phyloP scores from a whole-genome alignment of 2,888 invertebrate genomes.

The Trachelus tabidus region DNA sequence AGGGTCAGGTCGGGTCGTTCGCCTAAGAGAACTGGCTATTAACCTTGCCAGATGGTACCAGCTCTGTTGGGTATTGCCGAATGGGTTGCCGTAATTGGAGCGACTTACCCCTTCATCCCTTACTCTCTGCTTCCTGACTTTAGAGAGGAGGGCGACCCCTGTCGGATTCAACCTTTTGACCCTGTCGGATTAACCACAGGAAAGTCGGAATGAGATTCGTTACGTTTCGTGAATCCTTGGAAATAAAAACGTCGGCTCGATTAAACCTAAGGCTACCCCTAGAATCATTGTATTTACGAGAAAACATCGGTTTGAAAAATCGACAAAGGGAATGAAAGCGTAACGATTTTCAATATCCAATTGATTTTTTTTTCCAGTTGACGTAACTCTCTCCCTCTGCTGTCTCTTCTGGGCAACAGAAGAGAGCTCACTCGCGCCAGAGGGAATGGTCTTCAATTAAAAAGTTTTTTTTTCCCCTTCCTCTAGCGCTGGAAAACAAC shows the following conservation, averaged over 20 bases:
- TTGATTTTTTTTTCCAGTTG: slow-evolving; percentile 53
- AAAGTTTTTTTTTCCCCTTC: slow-evolving; percentile 44
- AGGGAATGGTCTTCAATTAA: slow-evolving; percentile 46
- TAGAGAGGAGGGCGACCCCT: too few relatives aligned
- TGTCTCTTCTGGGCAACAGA: neutral
- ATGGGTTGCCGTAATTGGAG: slow-evolving; percentile 29
- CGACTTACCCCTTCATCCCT: slow-evolving; percentile 24
- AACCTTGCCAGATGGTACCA: slow-evolving; percentile 37
- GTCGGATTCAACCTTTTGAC: too few relatives aligned
- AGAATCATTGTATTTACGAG: too few relatives aligned
- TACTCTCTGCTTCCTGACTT: neutral
- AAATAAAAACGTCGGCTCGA: too few relatives aligned
- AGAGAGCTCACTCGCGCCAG: slow-evolving; percentile 42
- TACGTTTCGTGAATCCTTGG: too few relatives aligned
- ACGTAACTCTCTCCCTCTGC: slow-evolving; percentile 47
- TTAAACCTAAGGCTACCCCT: too few relatives aligned
- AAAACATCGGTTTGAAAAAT: too few relatives aligned
- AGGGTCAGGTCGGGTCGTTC: slow-evolving; percentile 35
- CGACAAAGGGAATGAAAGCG: slow-evolving; percentile 21
- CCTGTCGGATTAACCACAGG: too few relatives aligned
- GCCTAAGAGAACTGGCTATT: slow-evolving; percentile 37
- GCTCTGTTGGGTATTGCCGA: slow-evolving; percentile 19
- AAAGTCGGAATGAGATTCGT: too few relatives aligned
- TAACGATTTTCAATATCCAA: slow-evolving; percentile 58
- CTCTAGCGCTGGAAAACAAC: slow-evolving; percentile 44